Base-by-base conservation (phyloP, 37 sponge, comb jelly and placozoan species). In the Eunapius fragilis region DNA sequence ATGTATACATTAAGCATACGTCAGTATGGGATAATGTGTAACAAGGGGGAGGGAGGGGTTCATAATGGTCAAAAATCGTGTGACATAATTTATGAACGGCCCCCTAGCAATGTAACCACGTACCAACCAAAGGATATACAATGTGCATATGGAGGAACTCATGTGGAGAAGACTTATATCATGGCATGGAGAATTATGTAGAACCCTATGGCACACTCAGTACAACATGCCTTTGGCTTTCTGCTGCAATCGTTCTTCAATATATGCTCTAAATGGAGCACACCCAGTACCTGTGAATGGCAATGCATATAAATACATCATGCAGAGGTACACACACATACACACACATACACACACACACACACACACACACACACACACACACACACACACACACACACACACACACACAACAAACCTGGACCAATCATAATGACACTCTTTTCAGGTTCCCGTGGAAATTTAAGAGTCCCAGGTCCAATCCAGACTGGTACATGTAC, bases 251-350 rank as follows among this genome's bases (percentile, higher is more conserved):
- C 96, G 72, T 80, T 95, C 92, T 48, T 92, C 89, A 41, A 97
- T 92, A 80, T 88, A 82, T 25, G 93, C 85, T 86, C 99, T 95
- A 80, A 99, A 99, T 36, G 99, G 99, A 37, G 99, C 99, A 87
- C 94, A 93, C 37, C 99, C 99, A 27, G 99, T 99, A 17, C 99
- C 99, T 58, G 58, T 11, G 58, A 58, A 11, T 17, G 22, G 14
- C 1, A 2, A 58, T 2, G 14, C 17, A 10, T 13, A 13, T 17
- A 58, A 19, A 17, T 19, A 58, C 58, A 58, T 11, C 19, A 80
- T 50, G 14, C 68, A 58, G 3, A 30, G 6, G 26, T 68, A 80
- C 81, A 80, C 82, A 70, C 28, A 11, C 58, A 58, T 17, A 11
- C 58, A 58, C 17, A 58, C 2, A 11, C 58, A 58, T 17, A 11